Conservation (phyloP, 2,888 invertebrate genomes). For the Maniola hyperantus region DNA sequence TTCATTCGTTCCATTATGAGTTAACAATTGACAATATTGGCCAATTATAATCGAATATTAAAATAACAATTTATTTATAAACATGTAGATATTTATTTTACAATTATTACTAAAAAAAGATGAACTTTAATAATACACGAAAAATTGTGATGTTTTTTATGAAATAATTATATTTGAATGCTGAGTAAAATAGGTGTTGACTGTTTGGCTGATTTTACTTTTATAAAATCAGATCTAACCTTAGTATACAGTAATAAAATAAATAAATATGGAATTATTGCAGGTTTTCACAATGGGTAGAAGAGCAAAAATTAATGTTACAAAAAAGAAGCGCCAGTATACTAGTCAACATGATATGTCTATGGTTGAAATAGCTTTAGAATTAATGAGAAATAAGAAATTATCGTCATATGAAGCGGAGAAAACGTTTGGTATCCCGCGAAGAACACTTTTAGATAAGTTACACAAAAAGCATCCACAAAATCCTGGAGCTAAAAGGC, state of each 20-base stretch:
- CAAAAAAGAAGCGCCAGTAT: slow-evolving; percentile 1
- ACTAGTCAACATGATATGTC: slow-evolving; percentile 1
- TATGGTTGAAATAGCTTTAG: slow-evolving; percentile 20
- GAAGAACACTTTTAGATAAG: slow-evolving; percentile 36
- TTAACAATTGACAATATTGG: not conserved
- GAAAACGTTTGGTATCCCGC: slow-evolving; percentile 35
- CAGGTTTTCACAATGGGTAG: not conserved
- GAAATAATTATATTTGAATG: not conserved
- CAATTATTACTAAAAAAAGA: not conserved
- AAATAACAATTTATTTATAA: not conserved
- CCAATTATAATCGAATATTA: not conserved
- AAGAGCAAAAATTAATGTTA: not conserved
- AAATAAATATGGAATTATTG: not conserved
- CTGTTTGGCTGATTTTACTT: not conserved
- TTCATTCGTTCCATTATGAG: not conserved
- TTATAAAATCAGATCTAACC: not conserved
- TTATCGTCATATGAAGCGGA: slow-evolving; percentile 31
- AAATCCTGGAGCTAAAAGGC: slow-evolving; percentile 31
- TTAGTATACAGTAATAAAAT: slow-evolving; percentile 4
- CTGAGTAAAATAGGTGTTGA: slow-evolving; percentile 1
- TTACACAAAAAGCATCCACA: slow-evolving; percentile 32
- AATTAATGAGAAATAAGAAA: slow-evolving; percentile 32
- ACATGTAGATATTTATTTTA: not conserved
- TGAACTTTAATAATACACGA: not conserved
- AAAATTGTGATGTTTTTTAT: not conserved